Evolutionary conservation across 1,140 invertebrate species (phyloP), one percentile per base, ranked within the genome.

Genomic region (Macrosteles quadrilineatus): DNA sequence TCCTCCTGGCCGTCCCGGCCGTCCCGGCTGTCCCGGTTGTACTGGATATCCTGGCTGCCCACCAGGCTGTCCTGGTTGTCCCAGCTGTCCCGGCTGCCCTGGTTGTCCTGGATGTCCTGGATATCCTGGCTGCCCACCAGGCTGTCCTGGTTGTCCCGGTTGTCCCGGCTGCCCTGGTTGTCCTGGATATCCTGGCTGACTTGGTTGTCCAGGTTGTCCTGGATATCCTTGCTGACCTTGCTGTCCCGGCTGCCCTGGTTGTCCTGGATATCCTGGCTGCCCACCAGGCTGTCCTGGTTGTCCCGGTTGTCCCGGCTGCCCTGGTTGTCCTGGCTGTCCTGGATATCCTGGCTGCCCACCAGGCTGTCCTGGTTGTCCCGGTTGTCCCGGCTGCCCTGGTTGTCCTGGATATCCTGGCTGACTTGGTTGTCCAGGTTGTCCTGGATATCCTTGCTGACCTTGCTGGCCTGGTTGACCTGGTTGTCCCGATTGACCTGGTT

Each of bases 21-120:
- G 14, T 3, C 47, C n/a, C 2, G 47, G 71, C n/a, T 64, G n/a
- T 19, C 47, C 47, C 3, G 14, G 47, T 21, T 50, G 70, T 21
- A 29, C 30, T 70, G 65, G 73, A 40, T 69, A 69, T 21, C 21
- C 64, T 25, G 72, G 71, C 27, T 72, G 69, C 50, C 68, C 67
- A 53, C 68, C 67, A 29, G 45, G 70, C 40, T 55, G 11, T 31
- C 50, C 27, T 23, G 55, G 55, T 21, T 68, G 25, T 31, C 47
- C 43, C 2, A 66, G 70, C 9, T 68, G 66, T 23, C 27, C n/a
- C 2, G 70, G 29, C 1, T 23, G 19, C 12, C 57, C 25, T 9
- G 21, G 21, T 9, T 59, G 25, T 27, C 55, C 55, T 6, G 55
- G 27, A 6, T 59, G 55, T 2, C 23, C 25, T 21, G 55, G 55